Base-by-base conservation (phyloP, 1,140 invertebrate species). In the Drosophila parabipectinata region DNA sequence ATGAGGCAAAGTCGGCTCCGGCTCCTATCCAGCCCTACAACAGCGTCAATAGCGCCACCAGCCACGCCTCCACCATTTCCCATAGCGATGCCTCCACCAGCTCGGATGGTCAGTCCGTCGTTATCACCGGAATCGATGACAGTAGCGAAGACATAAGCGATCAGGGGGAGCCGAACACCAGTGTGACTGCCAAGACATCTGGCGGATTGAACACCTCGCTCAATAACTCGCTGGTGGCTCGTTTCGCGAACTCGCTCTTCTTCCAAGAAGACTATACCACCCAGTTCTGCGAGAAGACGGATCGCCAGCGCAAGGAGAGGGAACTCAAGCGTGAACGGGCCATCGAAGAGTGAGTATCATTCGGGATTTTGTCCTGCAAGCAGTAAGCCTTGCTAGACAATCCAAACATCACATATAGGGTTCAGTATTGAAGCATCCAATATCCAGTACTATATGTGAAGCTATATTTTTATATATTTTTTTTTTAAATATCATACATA, bases 211-310 rank as follows among this genome's bases (percentile, higher is more conserved):
- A 44, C 44, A 24, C 1, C 18, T 24, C 44, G 14, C 14, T 15
- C 1, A 47, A 18, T 1, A 9, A 24, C 9, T 47, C 44, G 4
- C 44, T 47, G 15, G 9, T 1, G 3, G 10, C 9, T 1, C 44
- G 15, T 0, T 61, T 78, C 2, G 57, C 30, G 7, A 50, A 15
- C 10, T 68, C 58, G 3, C n/a, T 57, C 1, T 85, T 56, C 32
- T 71, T 78, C 1, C 32, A 58, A 1, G 58, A 82, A 3, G 53
- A 44, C 24, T 85, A 28, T 15, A 15, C 24, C 7, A 14, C 55
- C 0, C 3, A 52, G 0, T 78, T 66, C 4, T 66, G 10, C 3
- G n/a, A 72, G 7, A 57, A 44, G 6, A 21, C 24, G 4, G 32
- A 14, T 0, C 64, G 61, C 0, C 4, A 21, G 6, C 61, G 45